These are phyloP conservation scores for Corythucha ciliata DNA, from an alignment of 2,888 invertebrate genomes.

Conservation along the genomic window DNA sequence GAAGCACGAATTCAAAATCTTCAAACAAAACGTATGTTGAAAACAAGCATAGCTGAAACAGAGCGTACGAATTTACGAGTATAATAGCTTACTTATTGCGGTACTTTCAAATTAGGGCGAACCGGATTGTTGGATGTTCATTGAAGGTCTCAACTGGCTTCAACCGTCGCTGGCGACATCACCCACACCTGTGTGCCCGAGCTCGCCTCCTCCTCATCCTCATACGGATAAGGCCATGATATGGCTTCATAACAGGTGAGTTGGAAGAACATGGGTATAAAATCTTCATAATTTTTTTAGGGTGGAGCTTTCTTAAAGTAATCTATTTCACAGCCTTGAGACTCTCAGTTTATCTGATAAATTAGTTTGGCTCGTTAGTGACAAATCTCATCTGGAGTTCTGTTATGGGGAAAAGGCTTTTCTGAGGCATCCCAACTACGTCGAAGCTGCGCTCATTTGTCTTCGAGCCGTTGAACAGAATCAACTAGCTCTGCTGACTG, in stretches of 20 bases:
- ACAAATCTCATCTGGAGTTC: constrained; percentile 50
- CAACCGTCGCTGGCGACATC: constrained; percentile 48
- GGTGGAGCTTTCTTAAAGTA: no score
- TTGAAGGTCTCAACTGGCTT: constrained; percentile 52
- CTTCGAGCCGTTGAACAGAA: constrained; percentile 55
- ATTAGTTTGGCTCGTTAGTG: constrained; percentile 52
- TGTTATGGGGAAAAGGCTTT: constrained; percentile 52
- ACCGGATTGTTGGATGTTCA: constrained; percentile 48
- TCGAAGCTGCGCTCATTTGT: constrained; percentile 53
- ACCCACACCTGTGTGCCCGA: constrained; percentile 43
- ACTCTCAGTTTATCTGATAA: constrained; percentile 50
- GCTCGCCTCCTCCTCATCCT: constrained; percentile 42
- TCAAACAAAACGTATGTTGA: constrained; percentile 41
- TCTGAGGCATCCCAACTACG: constrained; percentile 50
- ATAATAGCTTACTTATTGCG: neutral
- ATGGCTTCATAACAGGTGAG: constrained; percentile 46
- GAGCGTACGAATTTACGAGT: neutral
- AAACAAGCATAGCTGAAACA: neutral
- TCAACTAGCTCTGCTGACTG: constrained; percentile 51
- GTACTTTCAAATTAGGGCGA: constrained; percentile 42
- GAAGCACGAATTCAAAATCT: constrained; percentile 48
- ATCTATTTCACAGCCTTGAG: constrained; percentile 47
- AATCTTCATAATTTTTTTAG: neutral
- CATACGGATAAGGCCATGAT: constrained; percentile 46
- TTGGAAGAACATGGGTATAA: neutral